Percentiles rank a stretch among this genome's conserved stretches.
phyloP scores from a whole-genome alignment of 2,797 vertebrate species.

The Steatocranus sp. region DNA sequence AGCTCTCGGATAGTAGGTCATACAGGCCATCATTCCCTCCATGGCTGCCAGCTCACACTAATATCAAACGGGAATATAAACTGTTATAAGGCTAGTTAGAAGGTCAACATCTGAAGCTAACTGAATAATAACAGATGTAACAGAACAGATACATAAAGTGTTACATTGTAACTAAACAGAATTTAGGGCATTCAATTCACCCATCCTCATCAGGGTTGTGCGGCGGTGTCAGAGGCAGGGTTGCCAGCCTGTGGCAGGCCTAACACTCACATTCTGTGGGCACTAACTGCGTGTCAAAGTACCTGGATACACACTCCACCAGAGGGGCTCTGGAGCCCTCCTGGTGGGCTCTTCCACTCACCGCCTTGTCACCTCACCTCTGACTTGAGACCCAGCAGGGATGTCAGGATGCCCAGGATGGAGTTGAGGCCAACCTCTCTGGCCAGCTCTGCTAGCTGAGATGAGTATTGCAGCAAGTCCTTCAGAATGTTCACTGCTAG shows the following conservation, averaged over 20 bases:
- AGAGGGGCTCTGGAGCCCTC: not conserved
- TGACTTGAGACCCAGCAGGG: constrained; percentile 83
- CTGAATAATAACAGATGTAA: not conserved
- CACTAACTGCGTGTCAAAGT: not conserved
- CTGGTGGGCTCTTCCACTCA: not conserved
- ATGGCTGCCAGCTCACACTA: constrained; percentile 77
- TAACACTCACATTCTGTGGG: not conserved
- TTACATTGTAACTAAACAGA: not conserved
- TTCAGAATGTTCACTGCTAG: constrained; percentile 81
- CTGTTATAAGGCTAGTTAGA: not conserved
- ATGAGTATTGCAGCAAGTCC: constrained; percentile 84
- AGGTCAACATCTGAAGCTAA: not conserved
- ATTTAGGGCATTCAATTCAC: not conserved
- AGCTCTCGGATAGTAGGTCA: constrained; percentile 85
- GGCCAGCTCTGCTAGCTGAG: constrained; percentile 82
- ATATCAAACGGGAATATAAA: not conserved
- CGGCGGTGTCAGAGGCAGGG: not conserved
- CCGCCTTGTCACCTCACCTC: constrained; percentile 72
- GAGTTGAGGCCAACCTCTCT: constrained; percentile 88
- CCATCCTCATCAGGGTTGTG: not conserved
- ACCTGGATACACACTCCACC: not conserved
- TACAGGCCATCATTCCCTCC: constrained; percentile 88
- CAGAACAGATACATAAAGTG: not conserved
- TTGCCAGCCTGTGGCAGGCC: not conserved
- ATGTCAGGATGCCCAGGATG: constrained; percentile 86